Evolutionary conservation across 2,113 vertebrate species (phyloP).

Genomic region (Notarius lentiginosus): DNA sequence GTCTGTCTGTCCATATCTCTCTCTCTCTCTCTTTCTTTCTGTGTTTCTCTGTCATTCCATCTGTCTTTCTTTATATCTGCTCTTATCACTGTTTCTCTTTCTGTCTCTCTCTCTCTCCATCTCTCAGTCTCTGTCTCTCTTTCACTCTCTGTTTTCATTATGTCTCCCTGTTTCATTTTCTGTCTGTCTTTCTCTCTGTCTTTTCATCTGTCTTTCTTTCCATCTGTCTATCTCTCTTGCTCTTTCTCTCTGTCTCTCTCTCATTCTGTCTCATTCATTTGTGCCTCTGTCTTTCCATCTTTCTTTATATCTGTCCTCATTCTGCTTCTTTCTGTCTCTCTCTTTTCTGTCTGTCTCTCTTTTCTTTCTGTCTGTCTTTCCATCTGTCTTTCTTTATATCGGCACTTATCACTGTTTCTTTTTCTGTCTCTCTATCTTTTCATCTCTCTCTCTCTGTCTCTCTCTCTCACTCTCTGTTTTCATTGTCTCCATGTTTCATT

Average conservation of each 20-base stretch:
- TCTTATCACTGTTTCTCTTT: not conserved
- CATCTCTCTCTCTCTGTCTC: no score
- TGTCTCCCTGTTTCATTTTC: not conserved
- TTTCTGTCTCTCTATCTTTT: no score
- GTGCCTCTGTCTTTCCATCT: not conserved
- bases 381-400: no score
- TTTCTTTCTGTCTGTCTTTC: not conserved
- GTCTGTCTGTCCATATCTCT: not conserved
- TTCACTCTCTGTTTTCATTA: not conserved
- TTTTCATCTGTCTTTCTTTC: not conserved
- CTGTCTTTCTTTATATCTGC: no score
- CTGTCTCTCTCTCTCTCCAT: not conserved
- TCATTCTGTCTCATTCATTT: not conserved
- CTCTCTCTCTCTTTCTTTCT: not conserved
- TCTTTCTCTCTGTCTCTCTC: not conserved
- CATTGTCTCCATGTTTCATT: not conserved
- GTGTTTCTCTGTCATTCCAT: not conserved
- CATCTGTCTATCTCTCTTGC: not conserved
- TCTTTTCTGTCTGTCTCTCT: not conserved
- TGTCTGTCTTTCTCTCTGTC: not conserved
- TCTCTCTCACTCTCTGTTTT: no score
- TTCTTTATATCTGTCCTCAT: not conserved
- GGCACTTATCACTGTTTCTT: no score
- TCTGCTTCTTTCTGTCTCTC: not conserved
- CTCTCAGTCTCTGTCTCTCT: no score